Evolutionary conservation across 2,888 invertebrate genomes (phyloP).

Genomic region (Lydus trimaculatus): DNA sequence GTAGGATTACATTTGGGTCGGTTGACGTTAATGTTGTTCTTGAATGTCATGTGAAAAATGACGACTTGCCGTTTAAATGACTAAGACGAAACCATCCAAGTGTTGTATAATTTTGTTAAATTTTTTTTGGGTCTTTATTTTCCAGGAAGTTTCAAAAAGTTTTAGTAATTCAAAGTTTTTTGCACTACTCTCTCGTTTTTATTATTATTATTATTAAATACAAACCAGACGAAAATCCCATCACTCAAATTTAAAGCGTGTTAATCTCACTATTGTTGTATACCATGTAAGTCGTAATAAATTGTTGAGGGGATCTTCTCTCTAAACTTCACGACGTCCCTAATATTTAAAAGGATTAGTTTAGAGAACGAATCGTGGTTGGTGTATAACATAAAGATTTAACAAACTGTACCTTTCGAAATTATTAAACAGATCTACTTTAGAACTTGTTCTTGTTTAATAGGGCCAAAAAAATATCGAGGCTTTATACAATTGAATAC

Average conservation of each 20-base stretch:
- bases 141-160: neutral
- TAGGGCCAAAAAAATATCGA: neutral
- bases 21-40: constrained; percentile 7
- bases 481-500: neutral
- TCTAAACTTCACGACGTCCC: constrained; percentile 11
- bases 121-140: neutral
- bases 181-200: neutral
- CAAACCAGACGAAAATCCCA: constrained; percentile 10
- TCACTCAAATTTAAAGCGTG: constrained; percentile 11
- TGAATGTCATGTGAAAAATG: constrained; percentile 9
- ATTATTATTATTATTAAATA: neutral
- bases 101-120: neutral
- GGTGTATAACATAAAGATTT: neutral
- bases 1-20: constrained; percentile 11
- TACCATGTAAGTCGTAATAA: constrained; percentile 6
- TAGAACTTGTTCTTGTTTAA: neutral
- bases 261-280: constrained; percentile 8
- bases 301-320: constrained; percentile 7
- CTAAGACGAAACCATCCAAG: neutral
- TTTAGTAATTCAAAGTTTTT: neutral
- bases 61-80: neutral
- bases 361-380: constrained; percentile 8
- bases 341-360: constrained; percentile 11
- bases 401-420: neutral
- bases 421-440: neutral